These are phyloP conservation scores for Spheniscus mendiculus DNA, from an alignment of 2,113 vertebrate genomes.

Conservation along the genomic window DNA sequence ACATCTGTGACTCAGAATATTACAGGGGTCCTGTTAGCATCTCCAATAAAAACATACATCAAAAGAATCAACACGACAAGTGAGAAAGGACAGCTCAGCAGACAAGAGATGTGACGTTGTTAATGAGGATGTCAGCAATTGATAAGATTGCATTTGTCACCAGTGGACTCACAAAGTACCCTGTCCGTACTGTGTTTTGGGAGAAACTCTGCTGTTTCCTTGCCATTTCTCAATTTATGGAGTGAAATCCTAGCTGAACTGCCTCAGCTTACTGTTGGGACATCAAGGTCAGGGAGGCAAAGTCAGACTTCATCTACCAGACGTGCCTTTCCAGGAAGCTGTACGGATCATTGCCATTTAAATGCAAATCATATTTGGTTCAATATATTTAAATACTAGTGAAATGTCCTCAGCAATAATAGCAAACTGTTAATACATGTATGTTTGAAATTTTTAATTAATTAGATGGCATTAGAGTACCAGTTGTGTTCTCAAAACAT, in stretches of 20 bases:
- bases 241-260: background rate
- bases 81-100: background rate
- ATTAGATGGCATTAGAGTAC: constrained; percentile 25
- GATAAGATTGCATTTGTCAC: background rate
- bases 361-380: background rate
- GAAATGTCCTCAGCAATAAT: background rate
- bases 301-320: background rate
- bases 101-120: accelerated
- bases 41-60: background rate
- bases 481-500: constrained; percentile 33
- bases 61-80: background rate
- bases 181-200: background rate
- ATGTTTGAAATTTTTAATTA: constrained; percentile 50
- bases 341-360: background rate
- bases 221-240: background rate
- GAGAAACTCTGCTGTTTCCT: background rate
- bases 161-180: background rate
- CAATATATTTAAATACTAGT: background rate
- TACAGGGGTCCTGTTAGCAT: background rate
- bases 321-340: background rate
- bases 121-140: background rate
- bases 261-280: background rate
- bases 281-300: background rate
- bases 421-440: constrained; percentile 33
- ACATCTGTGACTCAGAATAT: background rate